Base-by-base conservation (phyloP, 2,888 invertebrate genomes). In the Siphlonurus alternatus region DNA sequence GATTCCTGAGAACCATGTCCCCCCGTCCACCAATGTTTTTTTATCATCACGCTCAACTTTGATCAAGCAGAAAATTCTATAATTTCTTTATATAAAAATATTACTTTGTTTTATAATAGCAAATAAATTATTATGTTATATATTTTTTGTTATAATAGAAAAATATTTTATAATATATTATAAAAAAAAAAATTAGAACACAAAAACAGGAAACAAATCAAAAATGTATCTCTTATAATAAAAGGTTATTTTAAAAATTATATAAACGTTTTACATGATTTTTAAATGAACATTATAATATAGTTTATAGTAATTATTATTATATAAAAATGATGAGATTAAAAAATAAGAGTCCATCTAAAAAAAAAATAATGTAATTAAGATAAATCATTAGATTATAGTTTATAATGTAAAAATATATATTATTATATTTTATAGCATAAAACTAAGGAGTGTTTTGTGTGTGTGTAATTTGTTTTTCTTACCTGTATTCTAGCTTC, bases 401-500 rank as follows among this genome's bases (percentile, higher is more conserved):
- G 38, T n/a, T n/a, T n/a, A n/a, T n/a, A n/a, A n/a, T n/a, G n/a
- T n/a, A n/a, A n/a, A n/a, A n/a, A n/a, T n/a, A n/a, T n/a, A n/a
- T n/a, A n/a, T n/a, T n/a, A n/a, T n/a, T n/a, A n/a, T n/a, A n/a
- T n/a, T n/a, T n/a, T n/a, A n/a, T n/a, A n/a, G n/a, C n/a, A n/a
- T n/a, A n/a, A n/a, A n/a, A n/a, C n/a, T n/a, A n/a, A n/a, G 15
- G 38, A 38, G 38, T 10, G 15, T 10, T 5, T 10, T 5, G n/a
- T 10, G 56, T 10, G 56, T 10, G n/a, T 56, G 62, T 7, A 53
- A 15, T 18, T 1, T 2, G 19, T 25, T 19, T 2, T 54, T 71
- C 80, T 81, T 81, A 93, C 94, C 87, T 94, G 94, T 78, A 94
- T 93, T 75, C 94, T 82, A 65, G 93, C 93, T 81, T 94, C 94